A percentile compares a stretch with the other conserved stretches of the same genome.
Conservation (phyloP, 1,140 invertebrate species). For the Octopus sinensis region DNA sequence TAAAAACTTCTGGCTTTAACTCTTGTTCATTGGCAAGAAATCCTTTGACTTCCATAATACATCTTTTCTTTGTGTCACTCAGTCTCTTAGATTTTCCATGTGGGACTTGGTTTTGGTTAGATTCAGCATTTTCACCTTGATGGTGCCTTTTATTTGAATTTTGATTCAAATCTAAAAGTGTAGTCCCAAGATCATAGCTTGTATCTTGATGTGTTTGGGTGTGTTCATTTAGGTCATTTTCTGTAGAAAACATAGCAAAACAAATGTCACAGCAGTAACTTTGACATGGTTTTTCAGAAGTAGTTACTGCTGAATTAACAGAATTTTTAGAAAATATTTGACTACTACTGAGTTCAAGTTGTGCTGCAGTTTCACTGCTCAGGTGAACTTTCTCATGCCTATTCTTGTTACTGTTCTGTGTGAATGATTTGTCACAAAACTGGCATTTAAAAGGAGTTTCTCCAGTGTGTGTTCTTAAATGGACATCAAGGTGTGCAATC, state of each 20-base stretch:
- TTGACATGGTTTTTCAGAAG: not conserved
- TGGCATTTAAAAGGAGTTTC: slow-evolving; percentile 66
- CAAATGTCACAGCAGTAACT: not conserved
- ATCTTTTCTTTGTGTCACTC: too few species aligned
- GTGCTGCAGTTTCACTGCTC: not conserved
- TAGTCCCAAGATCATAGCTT: too few species aligned
- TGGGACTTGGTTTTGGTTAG: too few species aligned
- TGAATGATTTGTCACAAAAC: slow-evolving; percentile 20
- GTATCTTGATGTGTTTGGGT: not conserved
- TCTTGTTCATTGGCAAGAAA: too few species aligned
- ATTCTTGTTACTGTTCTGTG: slow-evolving; percentile 17
- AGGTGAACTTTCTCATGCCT: slow-evolving; percentile 23
- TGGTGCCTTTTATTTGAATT: too few species aligned
- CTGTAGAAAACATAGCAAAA: not conserved
- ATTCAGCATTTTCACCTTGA: too few species aligned
- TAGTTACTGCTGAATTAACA: not conserved
- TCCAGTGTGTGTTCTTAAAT: slow-evolving; percentile 55
- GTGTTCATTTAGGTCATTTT: not conserved
- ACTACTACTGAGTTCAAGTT: too few species aligned
- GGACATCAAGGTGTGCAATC: slow-evolving; percentile 26
- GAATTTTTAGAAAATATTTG: not conserved
- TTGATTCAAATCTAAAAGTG: too few species aligned
- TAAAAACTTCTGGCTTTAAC: too few species aligned
- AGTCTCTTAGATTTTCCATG: too few species aligned
- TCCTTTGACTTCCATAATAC: too few species aligned